These are phyloP conservation scores for Varanus salvator DNA, from an alignment of 2,113 vertebrate species.

Conservation along the genomic window DNA sequence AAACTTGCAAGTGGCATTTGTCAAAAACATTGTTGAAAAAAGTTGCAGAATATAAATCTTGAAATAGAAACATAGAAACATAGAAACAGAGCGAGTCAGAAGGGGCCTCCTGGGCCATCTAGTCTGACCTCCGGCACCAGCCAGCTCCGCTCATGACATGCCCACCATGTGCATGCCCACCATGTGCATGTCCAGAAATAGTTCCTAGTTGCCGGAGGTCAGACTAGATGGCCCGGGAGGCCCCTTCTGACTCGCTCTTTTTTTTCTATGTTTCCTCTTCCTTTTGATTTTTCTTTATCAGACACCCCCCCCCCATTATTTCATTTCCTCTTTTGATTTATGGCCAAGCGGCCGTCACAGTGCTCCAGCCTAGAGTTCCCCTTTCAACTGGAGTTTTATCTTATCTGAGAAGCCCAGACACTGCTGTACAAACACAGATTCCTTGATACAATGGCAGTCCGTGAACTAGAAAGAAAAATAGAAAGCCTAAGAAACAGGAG, in stretches of 20 bases:
- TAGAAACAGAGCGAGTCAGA: no score
- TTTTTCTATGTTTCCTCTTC: no score
- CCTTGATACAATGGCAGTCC: neutral
- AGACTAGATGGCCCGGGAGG: no score
- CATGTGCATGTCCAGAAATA: no score
- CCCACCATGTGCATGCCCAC: no score
- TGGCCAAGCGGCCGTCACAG: slow-evolving; percentile 42
- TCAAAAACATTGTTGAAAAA: slow-evolving; percentile 20
- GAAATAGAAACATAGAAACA: no score
- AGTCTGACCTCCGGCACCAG: no score
- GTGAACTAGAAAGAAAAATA: neutral
- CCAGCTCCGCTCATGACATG: no score
- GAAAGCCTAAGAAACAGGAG: neutral
- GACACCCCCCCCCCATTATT: fast-evolving
- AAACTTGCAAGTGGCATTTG: neutral
- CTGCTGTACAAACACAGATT: neutral
- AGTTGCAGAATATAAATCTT: slow-evolving; percentile 29
- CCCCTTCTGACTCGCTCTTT: no score
- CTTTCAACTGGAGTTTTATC: slow-evolving; percentile 41
- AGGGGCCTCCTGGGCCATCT: no score
- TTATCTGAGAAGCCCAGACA: neutral
- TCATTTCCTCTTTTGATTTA: slow-evolving; percentile 50
- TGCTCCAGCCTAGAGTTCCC: neutral
- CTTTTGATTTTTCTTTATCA: slow-evolving; percentile 32
- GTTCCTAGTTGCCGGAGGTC: no score